Evolutionary conservation across 2,888 invertebrate genomes (phyloP).

Genomic region (Torymus auratus): DNA sequence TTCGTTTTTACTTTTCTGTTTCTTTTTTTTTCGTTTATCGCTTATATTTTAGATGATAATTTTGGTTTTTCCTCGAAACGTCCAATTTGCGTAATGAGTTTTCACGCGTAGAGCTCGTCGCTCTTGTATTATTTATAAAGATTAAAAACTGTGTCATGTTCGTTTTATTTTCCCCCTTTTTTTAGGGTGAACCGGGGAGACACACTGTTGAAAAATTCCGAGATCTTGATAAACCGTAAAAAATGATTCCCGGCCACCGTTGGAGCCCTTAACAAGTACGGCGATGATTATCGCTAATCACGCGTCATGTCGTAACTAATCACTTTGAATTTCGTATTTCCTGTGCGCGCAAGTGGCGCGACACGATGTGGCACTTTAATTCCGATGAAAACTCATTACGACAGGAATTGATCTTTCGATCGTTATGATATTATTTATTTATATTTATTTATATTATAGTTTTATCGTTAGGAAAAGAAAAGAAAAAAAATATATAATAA

Average conservation of each 20-base stretch:
- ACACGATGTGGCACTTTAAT: background rate
- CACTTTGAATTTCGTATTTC: constrained; percentile 54
- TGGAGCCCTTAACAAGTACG: constrained; percentile 42
- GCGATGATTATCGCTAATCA: constrained; percentile 52
- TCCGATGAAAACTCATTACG: constrained; percentile 42
- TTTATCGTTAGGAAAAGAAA: constrained; percentile 25
- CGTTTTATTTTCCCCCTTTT: constrained; percentile 9
- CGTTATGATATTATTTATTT: constrained; percentile 29
- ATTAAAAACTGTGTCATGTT: constrained; percentile 9
- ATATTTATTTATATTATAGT: constrained; percentile 49
- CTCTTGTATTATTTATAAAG: constrained; percentile 1
- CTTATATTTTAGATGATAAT: constrained; percentile 37
- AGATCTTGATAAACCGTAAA: constrained; percentile 50
- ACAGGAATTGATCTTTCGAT: constrained; percentile 45
- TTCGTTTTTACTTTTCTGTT: constrained; percentile 7
- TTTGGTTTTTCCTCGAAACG: constrained; percentile 18
- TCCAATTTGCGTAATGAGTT: constrained; percentile 43
- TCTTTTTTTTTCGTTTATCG: constrained; percentile 12
- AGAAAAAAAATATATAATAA: constrained; percentile 5
- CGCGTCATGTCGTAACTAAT: constrained; percentile 55
- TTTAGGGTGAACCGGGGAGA: background rate
- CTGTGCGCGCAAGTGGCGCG: background rate
- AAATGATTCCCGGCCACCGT: constrained; percentile 36
- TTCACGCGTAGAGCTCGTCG: background rate
- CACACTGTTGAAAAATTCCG: constrained; percentile 27